phyloP scores from a whole-genome alignment of 30 jellyfish, hydroid and myxozoan species.

The Catostylus mosaicus region DNA sequence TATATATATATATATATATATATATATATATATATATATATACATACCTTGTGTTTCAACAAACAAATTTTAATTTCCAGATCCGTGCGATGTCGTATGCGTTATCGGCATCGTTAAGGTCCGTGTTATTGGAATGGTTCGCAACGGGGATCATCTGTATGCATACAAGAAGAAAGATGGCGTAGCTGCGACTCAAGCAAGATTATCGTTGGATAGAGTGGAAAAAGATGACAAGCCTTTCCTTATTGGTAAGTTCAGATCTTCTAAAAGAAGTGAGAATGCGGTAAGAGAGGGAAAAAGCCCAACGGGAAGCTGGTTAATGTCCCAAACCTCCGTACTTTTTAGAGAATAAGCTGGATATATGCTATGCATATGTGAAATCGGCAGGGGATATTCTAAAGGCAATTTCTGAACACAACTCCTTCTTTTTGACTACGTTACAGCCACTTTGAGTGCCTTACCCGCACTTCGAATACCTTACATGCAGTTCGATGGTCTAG shows the following conservation, averaged over 20 bases:
- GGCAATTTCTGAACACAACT: neutral
- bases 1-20: too few species aligned
- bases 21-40: too few species aligned
- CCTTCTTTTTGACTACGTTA: neutral
- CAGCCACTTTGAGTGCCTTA: neutral
- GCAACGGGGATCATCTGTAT: conserved; percentile 68
- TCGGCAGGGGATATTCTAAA: too few species aligned
- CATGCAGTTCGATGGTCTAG: too few species aligned
- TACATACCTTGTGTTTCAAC: neutral
- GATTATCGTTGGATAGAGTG: neutral
- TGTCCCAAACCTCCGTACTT: too few species aligned
- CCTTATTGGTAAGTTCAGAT: conserved; percentile 61
- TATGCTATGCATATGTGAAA: too few species aligned
- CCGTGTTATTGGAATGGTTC: conserved; percentile 54
- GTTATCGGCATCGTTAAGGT: conserved; percentile 70
- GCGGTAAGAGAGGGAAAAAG: neutral
- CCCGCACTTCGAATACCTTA: too few species aligned
- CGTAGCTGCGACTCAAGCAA: conserved; percentile 51
- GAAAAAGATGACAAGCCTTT: conserved; percentile 26
- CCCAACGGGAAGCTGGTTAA: too few species aligned
- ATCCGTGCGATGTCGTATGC: conserved; percentile 58
- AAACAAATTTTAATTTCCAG: conserved; percentile 12
- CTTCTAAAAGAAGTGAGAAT: neutral
- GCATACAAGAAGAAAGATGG: conserved; percentile 62
- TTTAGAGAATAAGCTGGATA: too few species aligned